Base-by-base conservation (phyloP, 2,888 invertebrate genomes). In the Drosophila kanekoi region DNA sequence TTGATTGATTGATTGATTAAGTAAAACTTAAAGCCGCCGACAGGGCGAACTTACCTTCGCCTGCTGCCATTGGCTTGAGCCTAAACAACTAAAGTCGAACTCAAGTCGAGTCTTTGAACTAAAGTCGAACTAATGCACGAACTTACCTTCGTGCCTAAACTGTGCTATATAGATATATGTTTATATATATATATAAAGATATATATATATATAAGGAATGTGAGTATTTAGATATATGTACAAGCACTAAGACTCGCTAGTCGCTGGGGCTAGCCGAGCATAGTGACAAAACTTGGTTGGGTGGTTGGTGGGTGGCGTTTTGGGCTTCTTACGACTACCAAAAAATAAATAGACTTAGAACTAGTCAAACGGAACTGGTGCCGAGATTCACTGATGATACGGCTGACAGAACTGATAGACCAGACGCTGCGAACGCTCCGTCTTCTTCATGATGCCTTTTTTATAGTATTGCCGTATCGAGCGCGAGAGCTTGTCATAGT, bases 361-460 rank as follows among this genome's bases (percentile, higher is more conserved):
- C 59, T 68, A 69, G 69, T 68, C 62, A 58, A 65, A 54, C 47
- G 52, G 45, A 32, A 32, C 45, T 9, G 38, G 44, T 16, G 35
- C 44, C 54, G 18, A 13, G n/a, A 33, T 68, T 87, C 95, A 97
- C 92, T 97, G 94, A 91, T 95, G 96, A 93, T 98, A 98, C 16
- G 98, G 98, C 92, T 97, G 97, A 92, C 98, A 99, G 93, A 99
- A 99, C 93, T 99, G 99, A 93, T 99, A 99, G 72, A 99, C 99
- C 87, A 99, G 95, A 91, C 99, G 95, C 93, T 99, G 99, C 82
- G 98, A 98, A 77, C 99, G 94, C 92, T 98, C 98, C 1, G 99
- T 99, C 93, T 99, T 99, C 94, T 98, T 98, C 97, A 99, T 98
- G 92, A 99, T 99, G 61, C 98, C 98, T 93, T 99, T 99, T 93